phyloP scores from a whole-genome alignment of 2,113 vertebrate species.

The Oryzias celebensis region DNA sequence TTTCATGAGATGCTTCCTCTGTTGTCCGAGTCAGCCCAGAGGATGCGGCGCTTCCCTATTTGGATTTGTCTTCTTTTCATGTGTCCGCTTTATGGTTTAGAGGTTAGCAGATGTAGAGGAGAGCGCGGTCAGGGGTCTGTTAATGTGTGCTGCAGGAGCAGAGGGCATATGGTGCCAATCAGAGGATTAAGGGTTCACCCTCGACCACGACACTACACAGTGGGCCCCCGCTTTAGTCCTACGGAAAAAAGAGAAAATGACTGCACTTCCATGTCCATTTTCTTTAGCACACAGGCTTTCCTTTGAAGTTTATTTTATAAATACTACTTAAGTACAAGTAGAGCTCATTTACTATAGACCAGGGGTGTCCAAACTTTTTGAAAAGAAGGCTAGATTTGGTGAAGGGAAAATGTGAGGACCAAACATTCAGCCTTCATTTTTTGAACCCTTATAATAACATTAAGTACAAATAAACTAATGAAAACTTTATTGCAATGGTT shows the following conservation, averaged over 20 bases:
- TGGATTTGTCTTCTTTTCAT: constrained; percentile 32
- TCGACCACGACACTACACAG: background rate
- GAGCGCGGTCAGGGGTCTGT: constrained; percentile 43
- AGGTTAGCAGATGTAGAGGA: constrained; percentile 74
- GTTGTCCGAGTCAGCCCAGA: constrained; percentile 35
- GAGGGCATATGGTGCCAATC: constrained; percentile 77
- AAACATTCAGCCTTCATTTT: too few species aligned
- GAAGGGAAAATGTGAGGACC: too few species aligned
- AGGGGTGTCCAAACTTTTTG: too few species aligned
- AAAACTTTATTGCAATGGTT: too few species aligned
- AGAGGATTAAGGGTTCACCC: constrained; percentile 50
- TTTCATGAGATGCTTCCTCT: constrained; percentile 30
- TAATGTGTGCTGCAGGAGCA: constrained; percentile 60
- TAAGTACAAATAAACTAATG: too few species aligned
- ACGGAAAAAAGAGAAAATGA: constrained; percentile 63
- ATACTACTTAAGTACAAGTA: too few species aligned
- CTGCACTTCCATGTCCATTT: constrained; percentile 42
- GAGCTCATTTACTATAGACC: too few species aligned
- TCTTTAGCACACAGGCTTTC: constrained; percentile 42
- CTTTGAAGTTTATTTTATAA: constrained; percentile 8
- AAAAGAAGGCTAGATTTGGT: too few species aligned
- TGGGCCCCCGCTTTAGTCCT: constrained; percentile 34
- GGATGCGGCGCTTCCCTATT: constrained; percentile 27
- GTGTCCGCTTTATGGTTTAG: constrained; percentile 42
- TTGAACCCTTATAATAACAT: too few species aligned